These are phyloP conservation scores for Scortum barcoo DNA, from an alignment of 2,113 vertebrate genomes.

Conservation along the genomic window DNA sequence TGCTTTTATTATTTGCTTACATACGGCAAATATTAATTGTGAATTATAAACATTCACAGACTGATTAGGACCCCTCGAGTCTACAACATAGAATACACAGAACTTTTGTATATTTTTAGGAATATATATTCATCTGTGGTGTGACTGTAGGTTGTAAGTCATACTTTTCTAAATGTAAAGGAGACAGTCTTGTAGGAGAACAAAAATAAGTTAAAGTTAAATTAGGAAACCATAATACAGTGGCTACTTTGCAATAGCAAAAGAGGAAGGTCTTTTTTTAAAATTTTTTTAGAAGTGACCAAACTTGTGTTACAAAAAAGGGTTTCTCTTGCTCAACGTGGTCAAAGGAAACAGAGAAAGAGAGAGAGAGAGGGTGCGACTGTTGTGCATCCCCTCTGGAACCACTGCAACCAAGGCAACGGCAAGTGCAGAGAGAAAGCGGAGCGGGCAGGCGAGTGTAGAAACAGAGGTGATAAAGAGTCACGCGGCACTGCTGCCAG, in stretches of 20 bases:
- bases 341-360: constrained; percentile 29
- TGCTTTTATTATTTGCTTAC: too few relatives aligned
- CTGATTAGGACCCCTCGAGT: neutral
- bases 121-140: neutral
- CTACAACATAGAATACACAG: neutral
- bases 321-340: neutral
- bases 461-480: constrained; percentile 63
- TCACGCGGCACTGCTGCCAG: constrained; percentile 59
- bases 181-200: neutral
- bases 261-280: constrained; percentile 4
- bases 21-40: neutral
- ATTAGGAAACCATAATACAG: neutral
- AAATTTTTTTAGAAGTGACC: constrained; percentile 24
- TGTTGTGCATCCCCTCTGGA: constrained; percentile 60
- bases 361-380: constrained; percentile 19
- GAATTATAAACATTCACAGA: neutral
- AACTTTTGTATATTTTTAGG: neutral
- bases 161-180: neutral
- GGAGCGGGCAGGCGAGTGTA: constrained; percentile 6
- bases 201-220: neutral
- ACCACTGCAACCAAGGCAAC: constrained; percentile 67
- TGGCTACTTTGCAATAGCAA: neutral
- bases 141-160: neutral
- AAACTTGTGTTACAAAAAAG: constrained; percentile 39
- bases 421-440: constrained; percentile 44